Evolutionary conservation across 2,888 invertebrate species (phyloP).

Genomic region (Ecliptopera silaceata): DNA sequence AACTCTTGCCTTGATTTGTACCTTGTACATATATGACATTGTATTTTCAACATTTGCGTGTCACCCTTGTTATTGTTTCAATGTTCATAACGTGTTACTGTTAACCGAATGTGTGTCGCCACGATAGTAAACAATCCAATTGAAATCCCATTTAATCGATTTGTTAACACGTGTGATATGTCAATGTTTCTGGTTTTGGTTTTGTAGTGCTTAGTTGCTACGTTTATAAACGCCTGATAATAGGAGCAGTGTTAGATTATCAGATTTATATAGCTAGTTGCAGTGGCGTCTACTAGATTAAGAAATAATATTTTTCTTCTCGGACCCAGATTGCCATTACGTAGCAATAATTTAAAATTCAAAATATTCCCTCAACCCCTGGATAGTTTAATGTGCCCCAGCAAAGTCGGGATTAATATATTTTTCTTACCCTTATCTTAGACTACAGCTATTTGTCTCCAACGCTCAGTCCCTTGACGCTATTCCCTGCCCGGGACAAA

Average conservation of each 20-base stretch:
- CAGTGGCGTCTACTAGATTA: no score
- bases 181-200: no score
- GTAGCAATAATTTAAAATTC: no score
- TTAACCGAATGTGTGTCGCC: constrained; percentile 21
- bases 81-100: constrained; percentile 15
- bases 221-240: no score
- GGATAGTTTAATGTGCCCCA: no score
- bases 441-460: constrained; percentile 7
- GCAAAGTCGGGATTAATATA: not conserved
- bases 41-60: constrained; percentile 11
- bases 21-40: constrained; percentile 4
- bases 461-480: constrained; percentile 15
- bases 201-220: no score
- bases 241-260: no score
- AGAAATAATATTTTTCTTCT: no score
- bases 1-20: not conserved
- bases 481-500: constrained; percentile 19
- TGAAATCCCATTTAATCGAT: not conserved
- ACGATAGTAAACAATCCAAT: constrained; percentile 5
- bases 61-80: constrained; percentile 18
- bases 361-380: no score
- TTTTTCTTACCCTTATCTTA: not conserved
- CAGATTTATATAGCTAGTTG: no score
- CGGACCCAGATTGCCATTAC: no score
- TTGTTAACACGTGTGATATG: not conserved